Evolutionary conservation across 2,113 vertebrate genomes (phyloP), one percentile per base, ranked within the genome.

Genomic region (Spea bombifrons): DNA sequence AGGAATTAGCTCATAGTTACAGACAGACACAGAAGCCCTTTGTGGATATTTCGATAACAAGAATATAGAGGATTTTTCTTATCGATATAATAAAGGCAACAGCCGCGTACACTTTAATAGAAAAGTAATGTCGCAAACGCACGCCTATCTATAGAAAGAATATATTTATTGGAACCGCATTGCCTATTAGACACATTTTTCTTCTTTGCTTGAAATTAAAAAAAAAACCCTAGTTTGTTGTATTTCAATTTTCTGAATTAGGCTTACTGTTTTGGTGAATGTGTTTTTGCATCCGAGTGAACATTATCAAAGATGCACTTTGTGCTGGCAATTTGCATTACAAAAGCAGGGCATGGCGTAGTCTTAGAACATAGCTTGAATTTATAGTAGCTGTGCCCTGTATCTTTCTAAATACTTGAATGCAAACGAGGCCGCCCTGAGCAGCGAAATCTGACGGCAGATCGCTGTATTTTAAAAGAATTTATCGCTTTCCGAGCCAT

Each of bases 231-330:
- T 85, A 84, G 81, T 82, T 86, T 85, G 89, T 91, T 90, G 89
- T 91, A 85, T 88, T 86, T 83, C 81, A 75, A 86, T 88, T 91
- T 92, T 90, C 89, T 90, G 89, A 93, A 93, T 93, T 90, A 91
- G 89, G 91, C 92, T 90, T 88, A 87, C 91, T 90, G 89, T 91
- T 89, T 88, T 87, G 84, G 82, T 90, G 90, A 95, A 93, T 91
- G 90, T 85, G 30, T 88, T 88, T 88, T 93, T 90, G 93, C 90
- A 91, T 89, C 88, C 87, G 87, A 91, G 88, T 92, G 93, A 92
- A 93, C 93, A 90, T 88, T 92, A 94, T 95, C 94, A 94, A 95
- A 96, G 92, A 92, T 88, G 88, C 91, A 91, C 91, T 94, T 90
- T 94, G 93, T 92, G 93, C 87, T 89, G 89, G 48, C 86, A 82